phyloP scores from a whole-genome alignment of 2,113 vertebrate genomes.

The Ameiurus melas region DNA sequence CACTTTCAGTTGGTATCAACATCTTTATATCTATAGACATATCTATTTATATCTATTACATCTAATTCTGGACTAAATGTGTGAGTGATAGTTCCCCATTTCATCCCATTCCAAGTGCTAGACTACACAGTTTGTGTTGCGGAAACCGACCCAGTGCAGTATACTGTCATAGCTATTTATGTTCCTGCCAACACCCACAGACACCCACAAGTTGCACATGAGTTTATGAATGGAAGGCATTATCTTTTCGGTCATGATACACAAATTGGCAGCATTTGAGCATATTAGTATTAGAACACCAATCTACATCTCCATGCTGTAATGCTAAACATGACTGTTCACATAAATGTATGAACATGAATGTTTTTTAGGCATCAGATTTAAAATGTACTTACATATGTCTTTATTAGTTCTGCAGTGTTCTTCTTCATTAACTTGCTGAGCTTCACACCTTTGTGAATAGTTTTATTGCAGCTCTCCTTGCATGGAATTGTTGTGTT shows the following conservation, averaged over 20 bases:
- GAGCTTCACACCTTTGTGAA: slow-evolving; percentile 58
- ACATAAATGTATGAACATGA: background rate
- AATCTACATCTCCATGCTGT: slow-evolving; percentile 2
- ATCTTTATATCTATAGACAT: background rate
- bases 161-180: slow-evolving; percentile 25
- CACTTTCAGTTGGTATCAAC: background rate
- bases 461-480: slow-evolving; percentile 54
- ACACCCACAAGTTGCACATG: slow-evolving; percentile 18
- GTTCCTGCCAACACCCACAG: slow-evolving; percentile 7
- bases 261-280: slow-evolving; percentile 5
- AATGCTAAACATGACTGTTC: background rate
- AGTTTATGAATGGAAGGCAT: slow-evolving; percentile 36
- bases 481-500: slow-evolving; percentile 48
- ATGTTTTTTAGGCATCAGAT: background rate
- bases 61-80: slow-evolving; percentile 4
- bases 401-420: slow-evolving; percentile 64
- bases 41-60: slow-evolving; percentile 2
- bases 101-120: background rate
- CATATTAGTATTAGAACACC: slow-evolving; percentile 29
- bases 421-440: slow-evolving; percentile 59
- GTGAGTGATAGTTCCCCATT: slow-evolving; percentile 23
- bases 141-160: slow-evolving; percentile 4
- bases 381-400: slow-evolving; percentile 68
- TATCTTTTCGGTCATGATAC: background rate
- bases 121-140: background rate